Evolutionary conservation across 2,888 invertebrate genomes (phyloP), one percentile per base, ranked within the genome.

Genomic region (Synanthedon formicaeformis): DNA sequence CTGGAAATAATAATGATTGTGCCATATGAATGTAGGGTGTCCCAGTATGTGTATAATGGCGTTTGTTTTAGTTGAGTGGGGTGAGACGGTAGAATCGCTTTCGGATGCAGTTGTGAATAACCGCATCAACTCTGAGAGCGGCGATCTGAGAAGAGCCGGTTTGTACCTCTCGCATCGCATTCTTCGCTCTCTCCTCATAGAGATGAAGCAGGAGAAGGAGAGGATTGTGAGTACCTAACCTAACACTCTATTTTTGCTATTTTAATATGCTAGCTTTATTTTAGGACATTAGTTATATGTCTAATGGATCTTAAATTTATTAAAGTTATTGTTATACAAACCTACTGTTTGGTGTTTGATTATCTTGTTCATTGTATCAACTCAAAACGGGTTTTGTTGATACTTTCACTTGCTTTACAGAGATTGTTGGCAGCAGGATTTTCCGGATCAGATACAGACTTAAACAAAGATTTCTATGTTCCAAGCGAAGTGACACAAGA

Each of bases 11-110:
- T 48, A 14, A 50, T 50, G 5, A 12, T n/a, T 50, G n/a, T n/a
- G n/a, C n/a, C n/a, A n/a, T n/a, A n/a, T n/a, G 12, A 50, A 14
- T 16, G 3, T 16, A 5, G 27, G 8, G 27, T 27, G 6, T 27
- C 6, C 27, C 8, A 8, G 16, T 40, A 51, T n/a, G n/a, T n/a
- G 8, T 27, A 6, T 8, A 27, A 51, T 41, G 41, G 4, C 13
- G 16, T 56, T 50, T 8, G 12, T 52, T 48, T 1, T 50, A 86
- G 86, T 86, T 81, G 83, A 85, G 60, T 86, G 84, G 86, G 82
- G 82, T 23, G 87, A 87, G 51, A 82, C 81, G 0, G 85, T 86
- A 34, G 86, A 85, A 54, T 71, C 71, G 0, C 58, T 87, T 4
- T 58, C 84, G 2, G 62, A 58, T 0, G 82, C 82, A 0, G 83